Evolutionary conservation across 30 jellyfish, hydroid and myxozoan genomes (phyloP).

Genomic region (Turritopsis dohrnii): DNA sequence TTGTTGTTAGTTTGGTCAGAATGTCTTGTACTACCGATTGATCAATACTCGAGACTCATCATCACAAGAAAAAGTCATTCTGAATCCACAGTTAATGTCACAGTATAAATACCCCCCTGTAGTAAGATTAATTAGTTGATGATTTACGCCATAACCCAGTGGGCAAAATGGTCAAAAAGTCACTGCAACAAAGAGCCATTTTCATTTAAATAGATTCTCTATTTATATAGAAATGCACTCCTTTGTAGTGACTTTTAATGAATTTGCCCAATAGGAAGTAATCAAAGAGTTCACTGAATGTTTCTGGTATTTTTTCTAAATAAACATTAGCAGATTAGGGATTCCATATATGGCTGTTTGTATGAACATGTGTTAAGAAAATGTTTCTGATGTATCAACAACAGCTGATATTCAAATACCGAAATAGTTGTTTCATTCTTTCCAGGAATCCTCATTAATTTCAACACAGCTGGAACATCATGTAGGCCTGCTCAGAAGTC

Average conservation of each 20-base stretch:
- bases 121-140: conserved; percentile 24
- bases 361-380: no score
- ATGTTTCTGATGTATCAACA: background rate
- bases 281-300: no score
- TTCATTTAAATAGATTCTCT: no score
- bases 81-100: conserved; percentile 33
- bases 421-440: background rate
- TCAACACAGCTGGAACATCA: background rate
- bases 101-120: conserved; percentile 61
- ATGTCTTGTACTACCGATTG: conserved; percentile 56
- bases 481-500: background rate
- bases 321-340: no score
- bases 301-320: no score
- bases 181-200: no score
- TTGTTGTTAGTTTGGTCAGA: conserved; percentile 45
- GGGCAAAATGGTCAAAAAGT: no score
- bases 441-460: background rate
- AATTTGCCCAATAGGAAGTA: no score
- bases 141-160: background rate
- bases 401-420: background rate
- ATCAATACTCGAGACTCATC: conserved; percentile 57
- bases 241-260: no score
- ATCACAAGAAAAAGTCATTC: conserved; percentile 53
- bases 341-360: no score
- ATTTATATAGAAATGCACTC: no score